Percentiles rank a stretch among this genome's conserved stretches.
Evolutionary conservation across 2,113 vertebrate species (phyloP).

Genomic region (Ascaphus truei): DNA sequence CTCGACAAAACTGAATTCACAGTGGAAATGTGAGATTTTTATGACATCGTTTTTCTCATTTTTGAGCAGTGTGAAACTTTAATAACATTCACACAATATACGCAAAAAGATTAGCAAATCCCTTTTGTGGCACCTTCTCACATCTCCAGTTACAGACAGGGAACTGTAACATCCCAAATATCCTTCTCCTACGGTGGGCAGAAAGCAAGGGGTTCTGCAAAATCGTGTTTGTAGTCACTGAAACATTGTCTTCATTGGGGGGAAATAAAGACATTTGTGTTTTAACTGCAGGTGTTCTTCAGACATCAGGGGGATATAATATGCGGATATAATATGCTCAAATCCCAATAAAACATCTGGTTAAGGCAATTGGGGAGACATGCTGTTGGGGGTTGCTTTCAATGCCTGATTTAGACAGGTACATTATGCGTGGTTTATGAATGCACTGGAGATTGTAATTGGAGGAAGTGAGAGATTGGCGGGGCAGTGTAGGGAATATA

Average conservation of each 20-base stretch:
- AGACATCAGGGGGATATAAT: neutral
- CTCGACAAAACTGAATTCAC: no score
- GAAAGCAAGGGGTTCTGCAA: no score
- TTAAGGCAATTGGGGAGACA: neutral
- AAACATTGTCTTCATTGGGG: no score
- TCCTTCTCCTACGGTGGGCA: no score
- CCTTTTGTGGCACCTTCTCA: no score
- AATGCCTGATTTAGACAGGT: neutral
- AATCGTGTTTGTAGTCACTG: neutral
- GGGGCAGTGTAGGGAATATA: neutral
- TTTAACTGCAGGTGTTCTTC: neutral
- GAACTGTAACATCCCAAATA: no score
- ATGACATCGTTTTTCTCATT: no score
- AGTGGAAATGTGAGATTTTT: no score
- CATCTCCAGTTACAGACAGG: no score
- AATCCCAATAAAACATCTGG: neutral
- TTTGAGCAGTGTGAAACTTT: no score
- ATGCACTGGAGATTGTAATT: neutral
- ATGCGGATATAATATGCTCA: neutral
- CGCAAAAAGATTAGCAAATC: no score
- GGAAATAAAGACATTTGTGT: neutral
- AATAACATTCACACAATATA: no score
- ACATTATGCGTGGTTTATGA: neutral
- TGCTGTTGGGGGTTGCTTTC: neutral
- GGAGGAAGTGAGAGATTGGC: neutral